Base-by-base conservation (phyloP, 2,888 invertebrate species). In the Tupiocoris notatus region DNA sequence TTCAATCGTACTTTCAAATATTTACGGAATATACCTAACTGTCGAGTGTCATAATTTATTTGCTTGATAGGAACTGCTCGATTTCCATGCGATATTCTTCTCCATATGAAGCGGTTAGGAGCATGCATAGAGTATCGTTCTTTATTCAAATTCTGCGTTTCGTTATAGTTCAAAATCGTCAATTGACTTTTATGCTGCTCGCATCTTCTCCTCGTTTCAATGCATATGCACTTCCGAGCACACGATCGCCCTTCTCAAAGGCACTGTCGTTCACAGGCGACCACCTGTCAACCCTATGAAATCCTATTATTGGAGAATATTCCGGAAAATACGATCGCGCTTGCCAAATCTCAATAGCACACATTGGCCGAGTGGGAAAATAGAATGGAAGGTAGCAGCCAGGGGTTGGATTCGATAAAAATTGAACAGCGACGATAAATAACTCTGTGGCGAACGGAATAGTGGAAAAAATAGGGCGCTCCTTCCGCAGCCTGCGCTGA, bases 371-470 rank as follows among this genome's bases (percentile, higher is more conserved):
- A 20, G 20, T 18, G 22, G 63, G 73, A 21, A 70, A 73, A 39
- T 57, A 18, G 73, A 63, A 73, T 73, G 73, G 73, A 21, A 73
- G 63, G 61, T 18, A 65, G 24, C n/a, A 23, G 39, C 65, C 21
- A 2, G 23, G 20, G 22, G 17, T 17, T 23, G n/a, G 73, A 63
- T 62, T 73, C 73, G 73, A 73, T 73, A 73, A 73, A 73, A 73
- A 73, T 62, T 61, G 73, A 62, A 73, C 62, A 62, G 25, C 61
- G 22, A 57, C 63, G 62, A 62, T 73, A 63, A 73, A 73, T 73
- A 62, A 73, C 24, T 17, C 39, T 3, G 39, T 6, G 18, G 59
- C 7, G n/a, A 59, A 59, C 7, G 59, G 16, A 59, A 6, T 3
- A 6, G 59, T 3, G 59, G 59, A 59, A 59, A 54, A 54, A 39